Evolutionary conservation across 2,113 vertebrate species (phyloP), one percentile per base, ranked within the genome.

Genomic region (Spheniscus mendiculus): DNA sequence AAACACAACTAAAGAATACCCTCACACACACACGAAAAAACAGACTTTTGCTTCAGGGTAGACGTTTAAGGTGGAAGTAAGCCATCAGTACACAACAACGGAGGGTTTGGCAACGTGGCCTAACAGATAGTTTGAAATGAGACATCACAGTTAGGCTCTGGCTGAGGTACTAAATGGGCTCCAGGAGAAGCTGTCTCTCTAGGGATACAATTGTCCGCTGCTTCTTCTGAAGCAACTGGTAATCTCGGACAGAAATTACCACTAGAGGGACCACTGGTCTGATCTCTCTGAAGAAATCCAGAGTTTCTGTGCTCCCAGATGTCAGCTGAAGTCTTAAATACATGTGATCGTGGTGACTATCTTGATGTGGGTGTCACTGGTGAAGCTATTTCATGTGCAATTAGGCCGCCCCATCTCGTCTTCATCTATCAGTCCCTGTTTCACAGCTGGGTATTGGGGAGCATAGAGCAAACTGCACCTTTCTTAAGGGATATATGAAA

Each of bases 321-420:
- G 21, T 38, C 34, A 62, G 12, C 25, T 2, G 3, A 61, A 88
- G 25, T 45, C 47, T 49, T 56, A 47, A 71, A 65, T 12, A 18
- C 0, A 0, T 16, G 21, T 5, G 17, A 21, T 26, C 0, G 0
- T 6, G 9, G 12, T 38, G 16, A 19, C 3, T 29, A 23, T 22
- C 23, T 38, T 89, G 34, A 12, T 62, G 36, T 18, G 30, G 9
- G 3, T 69, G 11, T 32, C 27, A 26, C 20, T 40, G 23, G 13
- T 63, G 38, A 82, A 63, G 44, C 20, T 12, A 2, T 15, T 17
- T 56, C 53, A 16, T 3, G 3, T 23, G 8, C 13, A 36, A 1
- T 27, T 52, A 59, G n/a, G 27, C 32, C 55, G 26, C 29, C 62
- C 6, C n/a, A 58, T 10, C 30, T 58, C 1, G 0, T 34, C 20